Evolutionary conservation across 2,888 invertebrate genomes (phyloP), one percentile per base, ranked within the genome.

Genomic region (Epistrophe eligans): DNA sequence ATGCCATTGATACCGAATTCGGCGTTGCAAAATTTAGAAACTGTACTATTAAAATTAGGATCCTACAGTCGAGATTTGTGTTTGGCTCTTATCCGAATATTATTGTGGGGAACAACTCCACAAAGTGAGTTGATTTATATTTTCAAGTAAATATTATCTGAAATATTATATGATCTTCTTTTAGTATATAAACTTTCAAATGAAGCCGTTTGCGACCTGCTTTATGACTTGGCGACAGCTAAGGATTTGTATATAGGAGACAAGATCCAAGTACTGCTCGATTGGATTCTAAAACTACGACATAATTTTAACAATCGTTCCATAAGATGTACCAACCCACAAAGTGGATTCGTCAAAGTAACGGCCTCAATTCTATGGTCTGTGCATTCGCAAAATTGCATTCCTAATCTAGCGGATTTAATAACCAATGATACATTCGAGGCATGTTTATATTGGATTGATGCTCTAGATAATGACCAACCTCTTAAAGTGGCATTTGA

Each of bases 401-500:
- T 95, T 55, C 95, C 95, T 15, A 95, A 96, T 90, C 91, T 98
- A 32, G 93, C 95, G 52, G 94, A 94, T 32, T 92, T 97, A 77
- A 94, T 97, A 55, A 96, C 96, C 0, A 94, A 95, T 72, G 95
- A 97, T 57, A 92, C 98, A 2, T 97, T 98, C 90, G 96, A 96
- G 88, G 94, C 95, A 0, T 93, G 98, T 32, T 97, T 96, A 92
- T 94, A 95, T 71, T 97, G 98, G 96, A 95, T 96, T 24, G 94
- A 95, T 74, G 94, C 94, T n/a, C 93, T 97, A 60, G 95, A 95
- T 19, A 95, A 95, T 55, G 95, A 95, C 77, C 95, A 96, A 74
- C 95, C 96, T 2, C 93, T 98, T 70, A 98, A 98, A 93, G 95
- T 96, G 90, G 95, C 97, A 0, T 94, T 98, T n/a, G 97, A 98